Percentiles rank a stretch among this genome's conserved stretches.
Evolutionary conservation across 2,113 vertebrate genomes (phyloP).

Genomic region (rat (Rattus norvegicus)): DNA sequence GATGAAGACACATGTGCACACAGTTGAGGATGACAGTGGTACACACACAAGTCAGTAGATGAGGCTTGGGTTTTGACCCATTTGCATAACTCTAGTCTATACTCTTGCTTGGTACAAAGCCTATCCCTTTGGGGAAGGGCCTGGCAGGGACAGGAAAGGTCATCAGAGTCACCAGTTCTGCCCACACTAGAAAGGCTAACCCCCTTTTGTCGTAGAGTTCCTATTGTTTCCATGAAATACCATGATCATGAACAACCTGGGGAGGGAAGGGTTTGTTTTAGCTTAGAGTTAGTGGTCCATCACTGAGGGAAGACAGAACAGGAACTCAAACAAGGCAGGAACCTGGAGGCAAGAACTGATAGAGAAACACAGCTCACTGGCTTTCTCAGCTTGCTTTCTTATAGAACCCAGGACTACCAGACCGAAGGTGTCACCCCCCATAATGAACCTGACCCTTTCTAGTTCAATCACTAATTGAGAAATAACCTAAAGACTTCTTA

Average conservation of each 20-base stretch:
- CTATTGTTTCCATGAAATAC: background rate
- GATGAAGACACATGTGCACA: background rate
- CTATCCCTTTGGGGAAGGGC: background rate
- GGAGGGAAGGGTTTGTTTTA: background rate
- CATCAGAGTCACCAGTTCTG: background rate
- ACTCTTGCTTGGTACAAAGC: background rate
- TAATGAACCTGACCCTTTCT: background rate
- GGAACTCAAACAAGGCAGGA: background rate
- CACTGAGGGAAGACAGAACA: background rate
- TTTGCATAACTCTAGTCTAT: background rate
- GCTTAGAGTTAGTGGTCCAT: background rate
- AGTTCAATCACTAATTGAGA: background rate
- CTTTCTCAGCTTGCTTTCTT: background rate
- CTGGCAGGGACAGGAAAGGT: background rate
- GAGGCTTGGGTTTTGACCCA: background rate
- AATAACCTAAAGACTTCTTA: background rate
- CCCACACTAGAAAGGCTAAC: background rate
- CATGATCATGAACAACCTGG: background rate
- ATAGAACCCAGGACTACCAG: background rate
- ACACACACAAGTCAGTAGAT: background rate
- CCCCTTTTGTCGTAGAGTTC: background rate
- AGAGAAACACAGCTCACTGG: background rate
- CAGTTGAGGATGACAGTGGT: no score
- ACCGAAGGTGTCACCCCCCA: background rate
- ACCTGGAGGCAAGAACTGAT: background rate